Evolutionary conservation across 2,797 vertebrate genomes (phyloP).

Genomic region (Dromococcyx pavoninus): DNA sequence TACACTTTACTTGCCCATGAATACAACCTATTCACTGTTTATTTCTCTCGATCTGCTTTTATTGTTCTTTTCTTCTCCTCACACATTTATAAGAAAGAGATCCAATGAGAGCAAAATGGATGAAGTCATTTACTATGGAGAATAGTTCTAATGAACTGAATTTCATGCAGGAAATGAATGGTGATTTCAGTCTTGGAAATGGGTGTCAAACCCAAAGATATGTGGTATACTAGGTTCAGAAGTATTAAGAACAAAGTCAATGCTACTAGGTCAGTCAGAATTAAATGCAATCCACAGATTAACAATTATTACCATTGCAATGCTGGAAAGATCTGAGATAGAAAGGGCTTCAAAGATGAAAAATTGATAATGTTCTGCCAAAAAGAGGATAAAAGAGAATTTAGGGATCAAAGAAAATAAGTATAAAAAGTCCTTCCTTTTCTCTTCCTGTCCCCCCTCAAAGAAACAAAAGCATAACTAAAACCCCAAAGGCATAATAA

Average conservation of each 20-base stretch:
- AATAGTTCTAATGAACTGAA: background rate
- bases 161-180: background rate
- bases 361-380: background rate
- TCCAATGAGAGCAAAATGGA: background rate
- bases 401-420: background rate
- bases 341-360: background rate
- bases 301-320: background rate
- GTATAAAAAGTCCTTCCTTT: background rate
- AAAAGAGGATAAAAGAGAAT: slow-evolving; percentile 1
- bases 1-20: background rate
- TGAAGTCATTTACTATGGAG: background rate
- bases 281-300: background rate
- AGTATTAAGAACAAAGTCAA: background rate
- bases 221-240: background rate
- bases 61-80: background rate
- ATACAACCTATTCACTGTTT: background rate
- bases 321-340: background rate
- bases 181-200: background rate
- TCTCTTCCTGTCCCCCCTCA: fast-evolving
- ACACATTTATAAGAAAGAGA: background rate
- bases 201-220: background rate
- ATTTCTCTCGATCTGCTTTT: background rate
- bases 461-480: background rate
- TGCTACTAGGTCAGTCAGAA: background rate
- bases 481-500: background rate